phyloP scores from a whole-genome alignment of 1,140 invertebrate genomes.

The Bombus terrestris region DNA sequence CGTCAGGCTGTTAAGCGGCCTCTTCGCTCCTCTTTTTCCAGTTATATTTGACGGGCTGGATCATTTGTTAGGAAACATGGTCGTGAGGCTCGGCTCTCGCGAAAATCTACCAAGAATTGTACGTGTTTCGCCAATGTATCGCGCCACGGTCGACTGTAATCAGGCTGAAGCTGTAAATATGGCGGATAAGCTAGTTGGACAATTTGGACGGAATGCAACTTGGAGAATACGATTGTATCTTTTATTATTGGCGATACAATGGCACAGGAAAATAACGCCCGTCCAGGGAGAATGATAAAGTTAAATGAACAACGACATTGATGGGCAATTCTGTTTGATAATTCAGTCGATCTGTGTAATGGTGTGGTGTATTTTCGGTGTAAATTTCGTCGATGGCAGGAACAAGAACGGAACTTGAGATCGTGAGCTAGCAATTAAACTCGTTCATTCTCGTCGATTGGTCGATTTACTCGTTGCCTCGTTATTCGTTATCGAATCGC shows the following conservation, averaged over 20 bases:
- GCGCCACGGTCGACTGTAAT: background rate
- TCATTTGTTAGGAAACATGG: slow-evolving; percentile 38
- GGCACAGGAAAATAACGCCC: background rate
- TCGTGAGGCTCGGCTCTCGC: background rate
- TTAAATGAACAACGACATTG: background rate
- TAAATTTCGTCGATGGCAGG: too few relatives aligned
- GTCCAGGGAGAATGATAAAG: background rate
- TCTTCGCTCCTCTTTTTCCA: slow-evolving; percentile 18
- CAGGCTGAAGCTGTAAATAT: slow-evolving; percentile 19
- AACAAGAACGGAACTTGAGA: background rate
- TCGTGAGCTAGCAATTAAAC: slow-evolving; percentile 19
- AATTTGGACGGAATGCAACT: slow-evolving; percentile 25
- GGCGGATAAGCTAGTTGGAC: slow-evolving; percentile 33
- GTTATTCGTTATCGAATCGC: slow-evolving; percentile 1
- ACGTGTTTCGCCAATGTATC: background rate
- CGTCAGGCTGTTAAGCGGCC: slow-evolving; percentile 60
- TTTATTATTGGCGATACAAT: background rate
- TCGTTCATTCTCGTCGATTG: slow-evolving; percentile 7
- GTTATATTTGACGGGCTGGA: slow-evolving; percentile 48
- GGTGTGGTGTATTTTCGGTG: background rate
- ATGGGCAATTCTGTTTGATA: background rate
- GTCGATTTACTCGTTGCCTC: slow-evolving; percentile 19
- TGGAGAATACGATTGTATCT: slow-evolving; percentile 23
- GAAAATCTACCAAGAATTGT: background rate
- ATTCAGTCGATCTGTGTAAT: slow-evolving; percentile 5